These are phyloP conservation scores for Crotalus tigris DNA, from an alignment of 2,113 vertebrate species.

Conservation along the genomic window DNA sequence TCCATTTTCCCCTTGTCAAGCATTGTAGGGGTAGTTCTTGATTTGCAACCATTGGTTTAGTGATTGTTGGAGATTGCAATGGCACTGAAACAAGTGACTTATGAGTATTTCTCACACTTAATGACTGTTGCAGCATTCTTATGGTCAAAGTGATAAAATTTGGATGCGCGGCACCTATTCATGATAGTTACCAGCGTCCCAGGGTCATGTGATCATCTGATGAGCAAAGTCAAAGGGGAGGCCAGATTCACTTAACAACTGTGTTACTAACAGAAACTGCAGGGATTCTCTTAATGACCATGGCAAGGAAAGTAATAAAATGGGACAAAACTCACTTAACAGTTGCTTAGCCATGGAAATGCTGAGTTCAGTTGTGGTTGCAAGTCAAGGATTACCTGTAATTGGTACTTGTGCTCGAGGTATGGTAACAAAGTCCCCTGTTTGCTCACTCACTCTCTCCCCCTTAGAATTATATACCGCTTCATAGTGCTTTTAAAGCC, in stretches of 20 bases:
- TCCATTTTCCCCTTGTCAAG: constrained; percentile 60
- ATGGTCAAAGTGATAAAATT: too few relatives aligned
- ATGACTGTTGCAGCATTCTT: background rate
- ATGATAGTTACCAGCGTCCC: too few relatives aligned
- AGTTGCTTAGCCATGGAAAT: background rate
- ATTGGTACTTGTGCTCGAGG: constrained; percentile 54
- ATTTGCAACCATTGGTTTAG: background rate
- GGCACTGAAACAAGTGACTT: background rate
- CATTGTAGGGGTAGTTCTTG: background rate
- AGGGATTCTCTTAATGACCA: background rate
- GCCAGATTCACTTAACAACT: background rate
- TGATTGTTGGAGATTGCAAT: background rate
- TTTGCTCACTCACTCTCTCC: background rate
- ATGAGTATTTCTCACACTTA: background rate
- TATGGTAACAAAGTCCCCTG: constrained; percentile 33
- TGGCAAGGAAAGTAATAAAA: background rate
- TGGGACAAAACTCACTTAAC: background rate
- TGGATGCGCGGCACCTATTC: too few relatives aligned
- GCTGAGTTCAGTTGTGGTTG: background rate
- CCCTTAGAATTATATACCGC: background rate
- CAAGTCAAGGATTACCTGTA: background rate
- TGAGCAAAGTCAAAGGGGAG: too few relatives aligned
- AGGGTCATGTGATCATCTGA: too few relatives aligned
- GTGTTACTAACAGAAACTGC: background rate
- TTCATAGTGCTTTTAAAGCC: background rate